phyloP scores from a whole-genome alignment of 2,888 invertebrate genomes.

The Drosophila falleni region DNA sequence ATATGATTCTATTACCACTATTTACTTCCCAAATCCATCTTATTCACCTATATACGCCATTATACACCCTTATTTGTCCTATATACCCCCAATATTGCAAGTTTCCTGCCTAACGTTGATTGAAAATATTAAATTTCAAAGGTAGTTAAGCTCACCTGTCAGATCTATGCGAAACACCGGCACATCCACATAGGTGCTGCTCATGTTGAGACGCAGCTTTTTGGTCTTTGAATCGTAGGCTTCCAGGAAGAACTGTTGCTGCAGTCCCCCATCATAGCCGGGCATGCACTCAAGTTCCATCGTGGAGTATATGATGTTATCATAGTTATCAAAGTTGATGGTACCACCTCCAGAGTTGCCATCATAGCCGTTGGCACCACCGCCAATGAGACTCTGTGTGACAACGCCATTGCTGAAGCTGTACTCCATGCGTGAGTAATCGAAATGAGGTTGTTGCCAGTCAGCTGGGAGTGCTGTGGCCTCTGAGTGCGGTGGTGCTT shows the following conservation, averaged over 20 bases:
- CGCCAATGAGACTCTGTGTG: conserved; percentile 79
- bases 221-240: conserved; percentile 92
- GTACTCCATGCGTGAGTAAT: conserved; percentile 85
- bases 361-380: conserved; percentile 47
- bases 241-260: conserved; percentile 93
- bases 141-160: conserved; percentile 74
- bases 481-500: conserved; percentile 21
- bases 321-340: conserved; percentile 85
- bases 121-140: too few species aligned
- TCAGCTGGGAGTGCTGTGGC: conserved; percentile 46
- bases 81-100: too few species aligned
- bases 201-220: conserved; percentile 89
- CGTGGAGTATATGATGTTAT: conserved; percentile 85
- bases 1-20: too few species aligned
- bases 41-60: too few species aligned
- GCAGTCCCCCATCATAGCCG: conserved; percentile 95
- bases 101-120: too few species aligned
- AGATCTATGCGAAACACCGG: conserved; percentile 88
- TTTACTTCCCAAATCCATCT: too few species aligned
- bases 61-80: too few species aligned
- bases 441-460: conserved; percentile 82
- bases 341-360: conserved; percentile 71
- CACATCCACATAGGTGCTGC: conserved; percentile 87
- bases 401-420: conserved; percentile 83
- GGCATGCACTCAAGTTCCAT: conserved; percentile 94